Conservation (phyloP, 2,888 invertebrate species). For the Dolichopus griseipennis region DNA sequence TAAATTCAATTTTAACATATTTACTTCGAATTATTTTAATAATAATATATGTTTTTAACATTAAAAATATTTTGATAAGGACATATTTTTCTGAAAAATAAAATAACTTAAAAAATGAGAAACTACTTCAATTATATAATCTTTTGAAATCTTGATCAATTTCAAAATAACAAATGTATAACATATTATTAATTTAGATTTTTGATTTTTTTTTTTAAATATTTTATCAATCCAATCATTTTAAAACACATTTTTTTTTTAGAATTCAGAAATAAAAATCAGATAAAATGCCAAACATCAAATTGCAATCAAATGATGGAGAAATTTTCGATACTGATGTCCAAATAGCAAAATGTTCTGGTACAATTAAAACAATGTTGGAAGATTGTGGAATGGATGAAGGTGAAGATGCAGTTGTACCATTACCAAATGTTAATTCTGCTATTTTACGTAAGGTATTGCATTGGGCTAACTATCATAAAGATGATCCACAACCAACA, state of each 20-base stretch:
- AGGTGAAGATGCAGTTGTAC: slow-evolving; percentile 85
- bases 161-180: too few species aligned
- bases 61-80: too few species aligned
- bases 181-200: too few species aligned
- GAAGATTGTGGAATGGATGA: slow-evolving; percentile 84
- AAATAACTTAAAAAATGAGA: too few species aligned
- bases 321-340: slow-evolving; percentile 94
- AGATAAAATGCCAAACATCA: slow-evolving; percentile 82
- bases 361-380: slow-evolving; percentile 96
- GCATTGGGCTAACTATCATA: slow-evolving; percentile 81
- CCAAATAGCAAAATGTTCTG: slow-evolving; percentile 94
- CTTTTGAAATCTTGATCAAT: too few species aligned
- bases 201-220: slow-evolving; percentile 11
- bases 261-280: slow-evolving; percentile 23
- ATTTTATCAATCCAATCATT: slow-evolving; percentile 20
- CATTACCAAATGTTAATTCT: slow-evolving; percentile 90
- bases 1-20: too few species aligned
- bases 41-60: too few species aligned
- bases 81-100: too few species aligned
- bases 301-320: slow-evolving; percentile 88
- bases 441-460: slow-evolving; percentile 87
- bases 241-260: slow-evolving; percentile 16
- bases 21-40: too few species aligned
- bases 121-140: too few species aligned
- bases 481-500: slow-evolving; percentile 85